Conservation (phyloP, 2,888 invertebrate species). For the Andrena flavipes region DNA sequence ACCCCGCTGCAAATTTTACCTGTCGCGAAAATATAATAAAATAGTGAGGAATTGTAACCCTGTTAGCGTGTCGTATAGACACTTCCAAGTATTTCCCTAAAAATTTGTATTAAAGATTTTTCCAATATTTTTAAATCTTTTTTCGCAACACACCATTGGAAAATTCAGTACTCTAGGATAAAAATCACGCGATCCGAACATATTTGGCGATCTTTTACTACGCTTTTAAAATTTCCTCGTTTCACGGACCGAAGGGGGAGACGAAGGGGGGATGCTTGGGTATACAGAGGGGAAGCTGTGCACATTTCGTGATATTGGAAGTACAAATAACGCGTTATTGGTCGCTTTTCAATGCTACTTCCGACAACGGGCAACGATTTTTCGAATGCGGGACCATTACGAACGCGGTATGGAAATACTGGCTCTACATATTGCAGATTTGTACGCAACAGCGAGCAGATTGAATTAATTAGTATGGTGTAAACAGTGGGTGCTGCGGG, state of each 20-base stretch:
- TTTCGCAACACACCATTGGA: not conserved
- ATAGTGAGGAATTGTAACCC: too few relatives aligned
- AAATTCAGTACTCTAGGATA: conserved; percentile 1
- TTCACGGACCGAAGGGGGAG: not conserved
- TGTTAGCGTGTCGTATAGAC: too few relatives aligned
- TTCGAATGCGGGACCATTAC: conserved; percentile 24
- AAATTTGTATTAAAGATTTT: not conserved
- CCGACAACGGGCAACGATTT: conserved; percentile 46
- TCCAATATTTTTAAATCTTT: not conserved
- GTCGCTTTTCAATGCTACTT: conserved; percentile 44
- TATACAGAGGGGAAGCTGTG: conserved; percentile 41
- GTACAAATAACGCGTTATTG: conserved; percentile 53
- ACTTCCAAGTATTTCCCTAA: not conserved
- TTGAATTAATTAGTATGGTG: conserved; percentile 6
- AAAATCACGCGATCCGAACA: not conserved
- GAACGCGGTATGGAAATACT: not conserved
- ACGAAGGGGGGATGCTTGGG: conserved; percentile 44
- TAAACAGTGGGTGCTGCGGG: not conserved
- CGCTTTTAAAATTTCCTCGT: conserved; percentile 42
- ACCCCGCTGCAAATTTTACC: too few relatives aligned
- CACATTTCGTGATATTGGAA: conserved; percentile 61
- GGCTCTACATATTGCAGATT: conserved; percentile 3
- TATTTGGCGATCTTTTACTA: conserved; percentile 6
- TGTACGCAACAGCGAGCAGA: not conserved
- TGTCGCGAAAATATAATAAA: too few relatives aligned